Percentiles rank a stretch among this genome's conserved stretches.
phyloP scores from a whole-genome alignment of 2,113 vertebrate genomes.

The Galbula dea region DNA sequence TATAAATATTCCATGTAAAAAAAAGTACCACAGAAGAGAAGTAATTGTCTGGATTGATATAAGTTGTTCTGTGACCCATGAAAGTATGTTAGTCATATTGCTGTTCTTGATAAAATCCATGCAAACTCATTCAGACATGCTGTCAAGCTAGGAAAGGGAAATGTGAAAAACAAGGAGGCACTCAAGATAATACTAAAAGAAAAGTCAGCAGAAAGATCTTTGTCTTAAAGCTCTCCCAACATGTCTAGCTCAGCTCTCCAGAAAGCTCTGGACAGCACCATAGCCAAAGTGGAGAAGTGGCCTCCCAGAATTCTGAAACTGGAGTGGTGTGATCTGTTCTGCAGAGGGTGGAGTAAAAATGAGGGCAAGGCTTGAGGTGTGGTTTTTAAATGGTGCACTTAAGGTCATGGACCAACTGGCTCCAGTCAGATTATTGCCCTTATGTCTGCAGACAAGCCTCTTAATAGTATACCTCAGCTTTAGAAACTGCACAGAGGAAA shows the following conservation, averaged over 20 bases:
- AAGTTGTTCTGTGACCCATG: slow-evolving; percentile 31
- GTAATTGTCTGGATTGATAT: slow-evolving; percentile 32
- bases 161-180: neutral
- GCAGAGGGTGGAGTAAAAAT: slow-evolving; percentile 55
- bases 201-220: neutral
- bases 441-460: slow-evolving; percentile 46
- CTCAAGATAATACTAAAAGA: neutral
- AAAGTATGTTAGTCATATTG: slow-evolving; percentile 3
- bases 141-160: neutral
- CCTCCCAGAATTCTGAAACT: slow-evolving; percentile 15
- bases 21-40: neutral
- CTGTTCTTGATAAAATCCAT: slow-evolving; percentile 12
- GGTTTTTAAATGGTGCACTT: slow-evolving; percentile 52
- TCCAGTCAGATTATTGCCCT: slow-evolving; percentile 64
- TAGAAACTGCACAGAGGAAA: neutral
- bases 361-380: slow-evolving; percentile 57
- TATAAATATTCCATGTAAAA: neutral
- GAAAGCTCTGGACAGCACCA: neutral
- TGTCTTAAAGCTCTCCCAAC: neutral
- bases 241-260: neutral
- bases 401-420: slow-evolving; percentile 59
- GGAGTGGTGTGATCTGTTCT: slow-evolving; percentile 35
- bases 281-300: neutral
- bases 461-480: neutral
- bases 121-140: neutral